These are phyloP conservation scores for Poeciliopsis prolifica DNA, from an alignment of 2,113 vertebrate genomes.

Conservation along the genomic window DNA sequence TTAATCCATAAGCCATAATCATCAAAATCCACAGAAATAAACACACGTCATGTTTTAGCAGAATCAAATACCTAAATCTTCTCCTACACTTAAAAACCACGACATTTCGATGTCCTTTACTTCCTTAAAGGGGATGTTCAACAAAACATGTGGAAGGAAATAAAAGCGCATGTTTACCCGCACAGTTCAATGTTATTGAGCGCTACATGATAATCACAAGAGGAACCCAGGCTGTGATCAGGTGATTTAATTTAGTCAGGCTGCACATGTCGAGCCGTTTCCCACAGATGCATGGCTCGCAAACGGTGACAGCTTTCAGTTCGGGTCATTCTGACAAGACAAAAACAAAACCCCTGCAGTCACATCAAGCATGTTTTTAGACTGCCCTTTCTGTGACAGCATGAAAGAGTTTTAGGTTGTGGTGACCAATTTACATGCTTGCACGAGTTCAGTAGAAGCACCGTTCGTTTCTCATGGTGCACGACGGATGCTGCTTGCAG, in stretches of 20 bases:
- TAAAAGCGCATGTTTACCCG: constrained; percentile 3
- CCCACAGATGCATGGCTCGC: too few relatives aligned
- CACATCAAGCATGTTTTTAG: background rate
- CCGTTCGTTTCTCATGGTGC: background rate
- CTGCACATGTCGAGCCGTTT: background rate
- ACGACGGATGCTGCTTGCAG: constrained; percentile 21
- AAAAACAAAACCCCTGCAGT: background rate
- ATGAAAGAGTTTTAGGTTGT: background rate
- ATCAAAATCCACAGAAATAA: background rate
- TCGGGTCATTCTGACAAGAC: background rate
- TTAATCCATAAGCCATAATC: background rate
- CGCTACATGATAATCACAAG: constrained; percentile 45
- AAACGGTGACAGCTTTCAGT: background rate
- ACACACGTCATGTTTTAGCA: background rate
- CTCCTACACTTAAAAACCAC: background rate
- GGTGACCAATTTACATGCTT: constrained; percentile 1
- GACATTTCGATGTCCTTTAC: background rate
- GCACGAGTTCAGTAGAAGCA: background rate
- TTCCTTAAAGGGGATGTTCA: background rate
- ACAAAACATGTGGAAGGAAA: constrained; percentile 33
- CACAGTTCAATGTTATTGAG: background rate
- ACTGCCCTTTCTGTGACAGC: background rate
- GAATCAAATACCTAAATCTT: background rate
- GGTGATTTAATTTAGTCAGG: constrained; percentile 20
- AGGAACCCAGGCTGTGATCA: constrained; percentile 35